A percentile compares a stretch with the other conserved stretches of the same genome.
These are phyloP conservation scores for Chelonia mydas DNA, from an alignment of 2,797 vertebrate species.

Conservation along the genomic window DNA sequence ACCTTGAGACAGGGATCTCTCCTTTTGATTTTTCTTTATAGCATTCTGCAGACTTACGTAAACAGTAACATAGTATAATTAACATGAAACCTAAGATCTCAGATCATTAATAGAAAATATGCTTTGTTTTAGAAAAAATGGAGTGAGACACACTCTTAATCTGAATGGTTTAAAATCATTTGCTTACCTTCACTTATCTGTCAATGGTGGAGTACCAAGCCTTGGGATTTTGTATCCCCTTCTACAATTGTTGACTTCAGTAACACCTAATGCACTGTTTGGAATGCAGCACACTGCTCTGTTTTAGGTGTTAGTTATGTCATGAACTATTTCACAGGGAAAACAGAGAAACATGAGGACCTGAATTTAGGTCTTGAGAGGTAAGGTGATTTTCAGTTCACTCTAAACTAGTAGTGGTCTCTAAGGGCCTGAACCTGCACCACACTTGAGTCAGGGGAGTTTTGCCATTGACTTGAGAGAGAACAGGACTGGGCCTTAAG, in stretches of 20 bases:
- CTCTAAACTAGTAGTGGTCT: slow-evolving; percentile 32
- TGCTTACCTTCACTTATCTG: background rate
- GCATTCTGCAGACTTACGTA: background rate
- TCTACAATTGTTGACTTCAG: background rate
- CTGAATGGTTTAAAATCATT: slow-evolving; percentile 7
- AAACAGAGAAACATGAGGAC: background rate
- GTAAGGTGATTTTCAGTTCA: slow-evolving; percentile 28
- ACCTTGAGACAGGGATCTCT: background rate
- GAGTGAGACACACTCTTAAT: background rate
- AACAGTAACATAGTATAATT: background rate
- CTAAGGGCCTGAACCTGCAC: background rate
- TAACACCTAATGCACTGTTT: background rate
- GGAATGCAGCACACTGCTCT: slow-evolving; percentile 29
- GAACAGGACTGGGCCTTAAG: background rate
- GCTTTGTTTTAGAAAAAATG: background rate
- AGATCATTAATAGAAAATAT: background rate
- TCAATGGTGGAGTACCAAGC: background rate
- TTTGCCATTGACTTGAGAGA: background rate
- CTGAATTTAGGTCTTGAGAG: slow-evolving; percentile 1
- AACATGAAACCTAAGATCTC: background rate
- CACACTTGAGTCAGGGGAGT: background rate
- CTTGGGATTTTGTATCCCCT: background rate
- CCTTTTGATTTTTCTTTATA: background rate
- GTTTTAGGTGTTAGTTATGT: slow-evolving; percentile 51
- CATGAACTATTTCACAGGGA: slow-evolving; percentile 36